Evolutionary conservation across 2,888 invertebrate genomes (phyloP).

Genomic region (Malthinus seriepunctatus): DNA sequence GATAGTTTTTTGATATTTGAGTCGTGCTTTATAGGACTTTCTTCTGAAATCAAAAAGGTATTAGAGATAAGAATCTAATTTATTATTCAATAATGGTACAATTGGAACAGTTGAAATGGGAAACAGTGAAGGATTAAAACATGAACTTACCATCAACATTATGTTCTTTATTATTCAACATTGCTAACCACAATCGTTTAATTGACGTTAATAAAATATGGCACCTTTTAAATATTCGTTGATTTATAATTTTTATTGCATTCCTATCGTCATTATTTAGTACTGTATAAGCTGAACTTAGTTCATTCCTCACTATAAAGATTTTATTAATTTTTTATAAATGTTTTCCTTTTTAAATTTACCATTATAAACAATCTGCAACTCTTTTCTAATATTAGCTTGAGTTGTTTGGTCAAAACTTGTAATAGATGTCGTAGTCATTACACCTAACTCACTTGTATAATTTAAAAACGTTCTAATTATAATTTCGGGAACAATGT

Average conservation of each 20-base stretch:
- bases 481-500: not conserved
- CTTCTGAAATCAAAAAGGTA: no score
- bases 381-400: constrained; percentile 25
- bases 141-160: not conserved
- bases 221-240: constrained; percentile 43
- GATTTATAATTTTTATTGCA: constrained; percentile 19
- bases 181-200: constrained; percentile 38
- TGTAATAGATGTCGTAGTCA: constrained; percentile 30
- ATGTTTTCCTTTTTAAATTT: constrained; percentile 3
- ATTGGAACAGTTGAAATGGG: no score
- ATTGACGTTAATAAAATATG: constrained; percentile 40
- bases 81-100: no score
- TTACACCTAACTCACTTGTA: constrained; percentile 34
- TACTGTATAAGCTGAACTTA: constrained; percentile 35
- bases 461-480: constrained; percentile 34
- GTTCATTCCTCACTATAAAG: constrained; percentile 44
- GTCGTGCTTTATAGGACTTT: no score
- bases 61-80: no score
- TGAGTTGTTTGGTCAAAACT: constrained; percentile 29
- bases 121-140: no score
- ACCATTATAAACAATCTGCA: constrained; percentile 36
- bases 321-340: constrained; percentile 9
- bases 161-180: not conserved
- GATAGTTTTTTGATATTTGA: no score
- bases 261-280: constrained; percentile 27